Base-by-base conservation (phyloP, 1,140 invertebrate species). In the Bilobella aurantiaca region DNA sequence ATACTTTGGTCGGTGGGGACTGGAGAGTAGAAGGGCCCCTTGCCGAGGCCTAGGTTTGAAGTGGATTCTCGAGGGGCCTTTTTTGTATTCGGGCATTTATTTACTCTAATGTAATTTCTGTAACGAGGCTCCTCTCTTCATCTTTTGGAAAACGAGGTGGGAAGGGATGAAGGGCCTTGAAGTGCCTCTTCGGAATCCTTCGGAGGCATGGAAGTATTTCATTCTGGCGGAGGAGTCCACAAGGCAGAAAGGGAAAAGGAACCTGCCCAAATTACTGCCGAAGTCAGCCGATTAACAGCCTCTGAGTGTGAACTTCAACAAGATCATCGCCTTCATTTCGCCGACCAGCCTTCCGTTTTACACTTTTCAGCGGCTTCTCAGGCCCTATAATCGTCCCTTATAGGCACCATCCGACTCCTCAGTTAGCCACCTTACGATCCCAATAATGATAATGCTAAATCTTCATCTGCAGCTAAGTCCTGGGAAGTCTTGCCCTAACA, bases 21-120 rank as follows among this genome's bases (percentile, higher is more conserved):
- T 8, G n/a, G 37, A 12, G n/a, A 8, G 8, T 42, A 12, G 37
- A 42, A n/a, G n/a, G 37, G n/a, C n/a, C n/a, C n/a, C n/a, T n/a
- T n/a, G n/a, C n/a, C n/a, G n/a, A n/a, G n/a, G n/a, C n/a, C n/a
- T n/a, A n/a, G n/a, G n/a, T n/a, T n/a, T n/a, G n/a, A n/a, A n/a
- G n/a, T n/a, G n/a, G n/a, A n/a, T n/a, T n/a, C n/a, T n/a, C n/a
- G n/a, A n/a, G n/a, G n/a, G n/a, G n/a, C n/a, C n/a, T n/a, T n/a
- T n/a, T n/a, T n/a, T n/a, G n/a, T n/a, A n/a, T n/a, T n/a, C n/a
- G n/a, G 42, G 29, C 18, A 58, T 61, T 53, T 65, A 65, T 65
- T 65, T 60, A 65, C 58, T n/a, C 64, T 65, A 65, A 65, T 60
- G 64, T 65, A 65, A 65, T 65, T 65, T 65, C 57, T 60, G 58